phyloP scores from a whole-genome alignment of 2,113 vertebrate genomes.

The Accipiter virgatus region DNA sequence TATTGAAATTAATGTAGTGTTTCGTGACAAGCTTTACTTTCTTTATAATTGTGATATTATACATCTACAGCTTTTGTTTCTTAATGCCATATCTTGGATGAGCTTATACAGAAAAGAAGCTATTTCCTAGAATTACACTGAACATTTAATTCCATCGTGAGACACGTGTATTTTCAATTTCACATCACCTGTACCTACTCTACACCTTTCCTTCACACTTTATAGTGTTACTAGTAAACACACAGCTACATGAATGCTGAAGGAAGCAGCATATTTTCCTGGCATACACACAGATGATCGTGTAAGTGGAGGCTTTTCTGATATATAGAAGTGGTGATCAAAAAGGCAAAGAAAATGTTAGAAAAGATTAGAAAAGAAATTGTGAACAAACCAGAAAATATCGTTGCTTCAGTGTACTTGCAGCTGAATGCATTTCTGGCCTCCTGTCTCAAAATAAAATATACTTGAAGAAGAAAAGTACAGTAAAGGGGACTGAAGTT shows the following conservation, averaged over 20 bases:
- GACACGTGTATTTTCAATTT: background rate
- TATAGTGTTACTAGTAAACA: background rate
- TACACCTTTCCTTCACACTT: background rate
- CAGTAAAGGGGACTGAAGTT: background rate
- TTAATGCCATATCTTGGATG: background rate
- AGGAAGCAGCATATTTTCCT: background rate
- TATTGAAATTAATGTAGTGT: conserved; percentile 2
- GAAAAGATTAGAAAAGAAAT: background rate
- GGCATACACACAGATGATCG: background rate
- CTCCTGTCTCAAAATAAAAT: background rate
- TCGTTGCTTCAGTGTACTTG: background rate
- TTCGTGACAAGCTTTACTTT: background rate
- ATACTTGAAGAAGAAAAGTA: background rate
- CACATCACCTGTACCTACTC: background rate
- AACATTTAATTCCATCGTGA: background rate
- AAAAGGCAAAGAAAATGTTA: background rate
- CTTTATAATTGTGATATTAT: background rate
- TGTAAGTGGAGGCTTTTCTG: background rate
- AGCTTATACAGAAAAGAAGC: background rate
- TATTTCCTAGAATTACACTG: background rate
- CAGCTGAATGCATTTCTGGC: background rate
- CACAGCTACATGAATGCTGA: background rate
- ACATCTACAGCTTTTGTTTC: background rate
- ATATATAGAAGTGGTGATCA: background rate
- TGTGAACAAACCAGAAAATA: background rate